Base-by-base conservation (phyloP, 2,797 vertebrate species). In the Pachyuromys duprasi region DNA sequence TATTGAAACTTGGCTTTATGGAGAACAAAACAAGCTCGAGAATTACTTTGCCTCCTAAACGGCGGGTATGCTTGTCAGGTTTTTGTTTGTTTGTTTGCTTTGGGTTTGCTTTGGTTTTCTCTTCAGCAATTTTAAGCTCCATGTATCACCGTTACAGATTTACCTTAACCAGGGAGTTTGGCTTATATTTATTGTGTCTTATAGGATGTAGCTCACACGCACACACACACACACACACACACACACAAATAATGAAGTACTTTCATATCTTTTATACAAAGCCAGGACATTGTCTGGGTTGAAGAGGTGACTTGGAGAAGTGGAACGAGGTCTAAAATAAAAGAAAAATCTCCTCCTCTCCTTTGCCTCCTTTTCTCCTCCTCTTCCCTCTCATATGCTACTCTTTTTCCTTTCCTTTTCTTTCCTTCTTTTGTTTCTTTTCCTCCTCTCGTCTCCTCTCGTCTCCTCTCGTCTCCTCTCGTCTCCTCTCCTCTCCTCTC, bases 161-260 rank as follows among this genome's bases (percentile, higher is more conserved):
- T 80, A 95, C 63, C 74, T 90, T 94, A 93, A 97, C 94, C 95
- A 93, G 92, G 70, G 91, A 97, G 96, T 95, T 94, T 89, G 70
- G n/a, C 72, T 96, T 57, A 36, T 60, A 76, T 84, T 92, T 95
- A 75, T 92, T 81, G 80, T 89, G 91, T 82, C 90, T 95, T 76
- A 28, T 55, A 42, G 45, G 31, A n/a, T 62, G 26, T 26, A 63
- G 45, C 82, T 89, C 96, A 93, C n/a, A 91, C 53, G 14, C 53
- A 55, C 53, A 55, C 53, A 53, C 49, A 53, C 49, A 53, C 49
- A 55, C 53, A 55, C 53, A 55, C 9, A 55, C 53, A 11, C 55
- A 94, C 24, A 63, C 8, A 28, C 24, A 45, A 26, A 75, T 24
- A 53, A 45, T 63, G 12, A 74, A 81, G 36, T 88, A 33, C 20